Evolutionary conservation across 2,797 vertebrate genomes (phyloP), one percentile per base, ranked within the genome.

Genomic region (Melanotaenia parkinsoni): DNA sequence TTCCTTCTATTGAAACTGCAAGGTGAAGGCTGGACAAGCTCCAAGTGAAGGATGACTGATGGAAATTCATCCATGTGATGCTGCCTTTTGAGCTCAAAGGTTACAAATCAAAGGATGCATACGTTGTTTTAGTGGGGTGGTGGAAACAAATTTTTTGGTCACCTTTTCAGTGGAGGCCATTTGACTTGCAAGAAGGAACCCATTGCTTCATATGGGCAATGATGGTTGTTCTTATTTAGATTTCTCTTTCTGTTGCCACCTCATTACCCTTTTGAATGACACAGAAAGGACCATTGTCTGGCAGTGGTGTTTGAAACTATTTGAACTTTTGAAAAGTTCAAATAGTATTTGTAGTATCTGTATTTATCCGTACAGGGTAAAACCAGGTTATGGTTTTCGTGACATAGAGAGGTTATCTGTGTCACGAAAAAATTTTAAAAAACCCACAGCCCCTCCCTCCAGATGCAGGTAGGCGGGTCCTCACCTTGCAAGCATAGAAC

Each of bases 61-160:
- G 5, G 28, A 33, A 80, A 63, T 32, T 58, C 59, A 28, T 47
- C 70, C 47, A 3, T 47, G 53, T 40, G 26, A 58, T 26, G 62
- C 75, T 35, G 38, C 28, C 3, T 51, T 65, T 60, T 40, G 16
- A 79, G 54, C 76, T 76, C 22, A 75, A 77, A 81, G 71, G 70
- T 69, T 53, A 62, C 22, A 69, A 54, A 74, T 72, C 13, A 79
- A 82, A 74, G 22, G 9, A 22, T 40, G 38, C 13, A 11, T 13
- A 3, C 9, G 2, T 14, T 40, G 38, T 14, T 40, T 13, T 40
- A 8, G 32, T 7, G 6, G 32, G 32, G 4, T 33, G 32, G 32
- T 40, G 38, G 38, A 40, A 40, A 14, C 12, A 40, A 13, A 40
- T 37, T 12, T 37, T 8, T 37, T 9, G 38, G 24, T 47, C 40